Evolutionary conservation across 1,140 invertebrate genomes (phyloP), one percentile per base, ranked within the genome.

Genomic region (Magallana ariakensis): DNA sequence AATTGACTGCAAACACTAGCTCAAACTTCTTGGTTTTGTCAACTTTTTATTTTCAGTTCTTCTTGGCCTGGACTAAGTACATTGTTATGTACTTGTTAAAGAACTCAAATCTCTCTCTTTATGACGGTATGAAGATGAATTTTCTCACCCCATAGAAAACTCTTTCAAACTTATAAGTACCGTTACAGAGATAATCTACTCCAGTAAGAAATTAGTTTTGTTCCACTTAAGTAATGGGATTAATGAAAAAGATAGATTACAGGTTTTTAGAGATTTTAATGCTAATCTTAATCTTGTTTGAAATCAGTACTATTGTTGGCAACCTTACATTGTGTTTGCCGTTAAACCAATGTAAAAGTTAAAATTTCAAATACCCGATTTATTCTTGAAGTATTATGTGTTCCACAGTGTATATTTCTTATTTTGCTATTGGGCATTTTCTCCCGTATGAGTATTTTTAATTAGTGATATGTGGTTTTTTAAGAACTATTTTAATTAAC

Each of bases 331-430:
- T 75, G 66, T 75, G 22, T 26, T 26, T 9, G 22, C 22, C 22
- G 22, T 75, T 75, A 75, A 75, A 75, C 66, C 66, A 75, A 75
- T 75, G 66, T 75, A 75, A 75, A 75, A 75, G 66, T 75, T 75
- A 75, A 46, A 26, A 75, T 75, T 75, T 75, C 66, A 75, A 75
- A 75, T 26, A 75, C 66, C 13, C 11, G 66, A 75, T 75, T 75
- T 75, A 75, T 75, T 75, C 15, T 75, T 10, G 22, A 33, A 75
- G 66, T 75, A 75, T 75, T 75, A 26, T 26, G 7, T 10, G 26
- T 26, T 19, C 22, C 11, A 11, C 22, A 46, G 33, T 46, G 5
- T 62, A 62, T 62, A 62, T 62, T 62, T 62, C 19, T 62, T 62
- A 16, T 19, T 62, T 7, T 62, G 58, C 19, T 5, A 62, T 62